Evolutionary conservation across 2,797 vertebrate species (phyloP).

Genomic region (Sciurus carolinensis): DNA sequence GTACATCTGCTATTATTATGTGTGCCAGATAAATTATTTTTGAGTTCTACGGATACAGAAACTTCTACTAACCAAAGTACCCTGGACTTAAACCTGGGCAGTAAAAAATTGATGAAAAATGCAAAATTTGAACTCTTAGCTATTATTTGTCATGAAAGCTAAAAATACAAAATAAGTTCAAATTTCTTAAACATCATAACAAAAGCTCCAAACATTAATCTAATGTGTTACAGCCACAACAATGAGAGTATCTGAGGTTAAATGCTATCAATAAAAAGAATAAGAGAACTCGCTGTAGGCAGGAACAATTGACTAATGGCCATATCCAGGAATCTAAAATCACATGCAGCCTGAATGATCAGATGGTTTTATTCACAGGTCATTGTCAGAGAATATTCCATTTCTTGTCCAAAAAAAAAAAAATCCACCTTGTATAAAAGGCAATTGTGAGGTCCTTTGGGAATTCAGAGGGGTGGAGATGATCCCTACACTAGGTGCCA

Average conservation of each 20-base stretch:
- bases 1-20: background rate
- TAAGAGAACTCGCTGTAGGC: background rate
- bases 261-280: background rate
- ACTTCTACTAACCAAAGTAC: background rate
- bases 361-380: background rate
- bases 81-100: background rate
- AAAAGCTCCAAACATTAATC: background rate
- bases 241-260: background rate
- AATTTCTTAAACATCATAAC: background rate
- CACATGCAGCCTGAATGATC: background rate
- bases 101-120: slow-evolving; percentile 32
- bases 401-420: background rate
- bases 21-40: background rate
- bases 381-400: background rate
- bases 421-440: background rate
- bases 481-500: background rate
- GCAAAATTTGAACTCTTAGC: slow-evolving; percentile 15
- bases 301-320: background rate
- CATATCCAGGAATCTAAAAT: background rate
- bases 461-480: background rate
- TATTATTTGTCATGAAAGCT: slow-evolving; percentile 24
- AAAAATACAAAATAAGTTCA: slow-evolving; percentile 30
- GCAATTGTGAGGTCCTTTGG: background rate
- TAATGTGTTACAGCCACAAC: background rate
- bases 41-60: background rate